phyloP scores from a whole-genome alignment of 2,113 vertebrate genomes.

The Carollia perspicillata region DNA sequence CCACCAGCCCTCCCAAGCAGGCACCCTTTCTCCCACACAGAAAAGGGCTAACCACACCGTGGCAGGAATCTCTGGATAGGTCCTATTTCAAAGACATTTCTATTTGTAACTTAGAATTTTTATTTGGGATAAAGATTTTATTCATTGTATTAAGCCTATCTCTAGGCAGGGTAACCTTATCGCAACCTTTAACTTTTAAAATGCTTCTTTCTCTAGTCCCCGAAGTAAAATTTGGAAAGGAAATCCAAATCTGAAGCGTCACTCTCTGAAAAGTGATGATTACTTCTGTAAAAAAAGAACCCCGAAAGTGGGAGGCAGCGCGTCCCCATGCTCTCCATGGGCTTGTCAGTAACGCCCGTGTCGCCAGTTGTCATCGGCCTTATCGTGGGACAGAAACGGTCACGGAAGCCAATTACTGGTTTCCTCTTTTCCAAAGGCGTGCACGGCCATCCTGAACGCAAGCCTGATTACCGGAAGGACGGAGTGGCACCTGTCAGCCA shows the following conservation, averaged over 20 bases:
- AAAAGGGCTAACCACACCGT: conserved; percentile 75
- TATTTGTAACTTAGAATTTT: conserved; percentile 52
- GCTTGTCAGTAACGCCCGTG: conserved; percentile 5
- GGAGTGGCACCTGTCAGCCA: background rate
- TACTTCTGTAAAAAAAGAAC: background rate
- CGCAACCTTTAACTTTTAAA: conserved; percentile 28
- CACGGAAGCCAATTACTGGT: background rate
- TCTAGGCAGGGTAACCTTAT: conserved; percentile 49
- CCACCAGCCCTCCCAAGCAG: conserved; percentile 19
- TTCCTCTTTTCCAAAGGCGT: conserved; percentile 13
- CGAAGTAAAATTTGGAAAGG: conserved; percentile 47
- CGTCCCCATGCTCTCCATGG: background rate
- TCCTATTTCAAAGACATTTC: conserved; percentile 16
- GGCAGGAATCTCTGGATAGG: conserved; percentile 41
- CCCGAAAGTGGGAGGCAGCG: background rate
- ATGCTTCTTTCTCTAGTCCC: background rate
- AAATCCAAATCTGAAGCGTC: conserved; percentile 15
- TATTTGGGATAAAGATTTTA: conserved; percentile 43
- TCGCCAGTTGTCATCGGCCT: conserved; percentile 29
- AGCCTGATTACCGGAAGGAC: background rate
- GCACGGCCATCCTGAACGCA: background rate
- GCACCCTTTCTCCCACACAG: conserved; percentile 52
- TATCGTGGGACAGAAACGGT: background rate
- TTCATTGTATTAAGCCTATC: conserved; percentile 26
- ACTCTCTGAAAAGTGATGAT: background rate